phyloP scores from a whole-genome alignment of 2,113 vertebrate species.

The Hippocampus mohnikei region DNA sequence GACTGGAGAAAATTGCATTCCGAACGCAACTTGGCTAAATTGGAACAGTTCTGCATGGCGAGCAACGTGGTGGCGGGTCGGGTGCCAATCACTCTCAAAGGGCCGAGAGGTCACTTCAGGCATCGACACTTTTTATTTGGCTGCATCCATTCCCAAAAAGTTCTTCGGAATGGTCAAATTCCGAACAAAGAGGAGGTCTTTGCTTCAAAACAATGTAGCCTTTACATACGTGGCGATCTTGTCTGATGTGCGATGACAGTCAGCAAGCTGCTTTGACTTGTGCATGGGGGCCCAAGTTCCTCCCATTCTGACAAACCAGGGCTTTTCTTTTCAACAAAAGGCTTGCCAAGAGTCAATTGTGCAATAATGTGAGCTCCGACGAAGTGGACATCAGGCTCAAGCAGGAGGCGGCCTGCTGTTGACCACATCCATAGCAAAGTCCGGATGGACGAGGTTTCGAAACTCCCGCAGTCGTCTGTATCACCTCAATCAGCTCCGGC shows the following conservation, averaged over 20 bases:
- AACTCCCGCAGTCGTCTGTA: conserved; percentile 20
- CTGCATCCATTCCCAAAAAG: conserved; percentile 37
- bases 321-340: conserved; percentile 40
- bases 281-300: conserved; percentile 55
- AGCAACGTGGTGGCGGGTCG: conserved; percentile 26
- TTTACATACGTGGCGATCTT: conserved; percentile 46
- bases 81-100: conserved; percentile 61
- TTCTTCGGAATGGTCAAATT: background rate
- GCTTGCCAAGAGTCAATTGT: conserved; percentile 70
- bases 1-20: background rate
- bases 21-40: conserved; percentile 20
- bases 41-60: conserved; percentile 39
- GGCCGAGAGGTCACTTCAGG: conserved; percentile 66
- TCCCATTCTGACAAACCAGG: conserved; percentile 30
- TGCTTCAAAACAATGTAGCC: conserved; percentile 49
- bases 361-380: conserved; percentile 49
- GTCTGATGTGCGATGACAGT: conserved; percentile 56
- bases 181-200: conserved; percentile 39
- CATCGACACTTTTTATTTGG: conserved; percentile 36
- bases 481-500: conserved; percentile 51
- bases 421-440: conserved; percentile 28
- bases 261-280: conserved; percentile 54
- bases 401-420: conserved; percentile 33
- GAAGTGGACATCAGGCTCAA: background rate
- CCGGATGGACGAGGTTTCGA: conserved; percentile 34